phyloP scores from a whole-genome alignment of 1,140 invertebrate genomes.

The Euschistus heros region DNA sequence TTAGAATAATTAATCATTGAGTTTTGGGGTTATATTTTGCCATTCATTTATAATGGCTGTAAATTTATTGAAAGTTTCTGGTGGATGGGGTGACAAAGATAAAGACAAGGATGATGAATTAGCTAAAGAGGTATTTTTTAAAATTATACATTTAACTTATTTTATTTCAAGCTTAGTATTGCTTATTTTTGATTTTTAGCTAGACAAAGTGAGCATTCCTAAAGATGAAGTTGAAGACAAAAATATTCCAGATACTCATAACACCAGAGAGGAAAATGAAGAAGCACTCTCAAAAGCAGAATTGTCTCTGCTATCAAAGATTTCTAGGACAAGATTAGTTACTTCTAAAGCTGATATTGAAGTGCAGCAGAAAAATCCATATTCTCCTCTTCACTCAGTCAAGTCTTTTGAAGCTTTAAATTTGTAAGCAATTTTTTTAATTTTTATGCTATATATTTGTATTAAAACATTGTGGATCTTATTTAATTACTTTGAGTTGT shows the following conservation, averaged over 20 bases:
- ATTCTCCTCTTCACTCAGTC: constrained; percentile 84
- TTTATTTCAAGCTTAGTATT: too few relatives aligned
- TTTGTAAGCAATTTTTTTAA: constrained; percentile 49
- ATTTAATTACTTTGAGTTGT: too few relatives aligned
- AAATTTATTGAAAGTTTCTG: constrained; percentile 6
- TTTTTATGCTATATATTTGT: too few relatives aligned
- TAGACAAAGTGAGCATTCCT: background rate
- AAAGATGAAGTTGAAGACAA: background rate
- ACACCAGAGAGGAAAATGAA: background rate
- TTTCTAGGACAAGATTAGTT: constrained; percentile 80
- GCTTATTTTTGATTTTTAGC: background rate
- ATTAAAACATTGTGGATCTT: too few relatives aligned
- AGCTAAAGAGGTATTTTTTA: too few relatives aligned
- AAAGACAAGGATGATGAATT: background rate
- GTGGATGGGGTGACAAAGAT: constrained; percentile 1
- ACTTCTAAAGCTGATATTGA: constrained; percentile 77
- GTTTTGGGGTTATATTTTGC: too few relatives aligned
- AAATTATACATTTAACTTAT: too few relatives aligned
- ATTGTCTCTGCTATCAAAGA: constrained; percentile 77
- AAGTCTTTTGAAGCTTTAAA: constrained; percentile 90
- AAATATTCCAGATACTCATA: too few relatives aligned
- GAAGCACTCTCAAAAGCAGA: constrained; percentile 49
- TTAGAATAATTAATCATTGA: too few relatives aligned
- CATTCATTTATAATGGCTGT: constrained; percentile 1
- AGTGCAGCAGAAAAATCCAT: constrained; percentile 80